A percentile compares a stretch with the other conserved stretches of the same genome.
Evolutionary conservation across 2,113 vertebrate genomes (phyloP).

Genomic region (Odontesthes bonariensis): DNA sequence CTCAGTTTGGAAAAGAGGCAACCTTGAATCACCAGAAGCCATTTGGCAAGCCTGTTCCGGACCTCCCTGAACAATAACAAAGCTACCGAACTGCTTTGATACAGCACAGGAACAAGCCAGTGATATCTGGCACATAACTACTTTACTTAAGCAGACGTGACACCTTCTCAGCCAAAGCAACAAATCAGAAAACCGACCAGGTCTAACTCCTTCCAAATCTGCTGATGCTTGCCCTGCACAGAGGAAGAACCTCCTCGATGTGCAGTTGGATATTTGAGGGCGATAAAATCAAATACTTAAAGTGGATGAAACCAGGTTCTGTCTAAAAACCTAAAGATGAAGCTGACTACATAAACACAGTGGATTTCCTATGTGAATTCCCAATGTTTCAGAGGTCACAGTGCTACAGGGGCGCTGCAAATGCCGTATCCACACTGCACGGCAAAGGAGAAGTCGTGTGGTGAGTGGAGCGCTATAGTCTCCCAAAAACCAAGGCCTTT

Average conservation of each 20-base stretch:
- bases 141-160: constrained; percentile 18
- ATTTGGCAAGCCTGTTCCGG: constrained; percentile 32
- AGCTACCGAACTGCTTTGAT: constrained; percentile 27
- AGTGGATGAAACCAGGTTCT: background rate
- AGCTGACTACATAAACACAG: background rate
- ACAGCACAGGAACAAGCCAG: constrained; percentile 15
- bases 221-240: background rate
- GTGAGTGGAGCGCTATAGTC: constrained; percentile 49
- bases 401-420: constrained; percentile 19
- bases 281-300: no score
- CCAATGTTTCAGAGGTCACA: constrained; percentile 21
- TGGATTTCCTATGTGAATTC: background rate
- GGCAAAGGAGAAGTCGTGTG: constrained; percentile 46
- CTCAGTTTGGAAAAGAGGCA: constrained; percentile 31
- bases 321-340: background rate
- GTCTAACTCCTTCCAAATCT: background rate
- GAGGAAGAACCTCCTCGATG: background rate
- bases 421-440: constrained; percentile 33
- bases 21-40: constrained; percentile 45
- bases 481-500: constrained; percentile 57
- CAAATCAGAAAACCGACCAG: constrained; percentile 4
- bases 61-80: constrained; percentile 40
- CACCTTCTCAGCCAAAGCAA: background rate
- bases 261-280: background rate
- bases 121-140: constrained; percentile 31